Evolutionary conservation across 2,888 invertebrate genomes (phyloP).

Genomic region (Crematogaster levior): DNA sequence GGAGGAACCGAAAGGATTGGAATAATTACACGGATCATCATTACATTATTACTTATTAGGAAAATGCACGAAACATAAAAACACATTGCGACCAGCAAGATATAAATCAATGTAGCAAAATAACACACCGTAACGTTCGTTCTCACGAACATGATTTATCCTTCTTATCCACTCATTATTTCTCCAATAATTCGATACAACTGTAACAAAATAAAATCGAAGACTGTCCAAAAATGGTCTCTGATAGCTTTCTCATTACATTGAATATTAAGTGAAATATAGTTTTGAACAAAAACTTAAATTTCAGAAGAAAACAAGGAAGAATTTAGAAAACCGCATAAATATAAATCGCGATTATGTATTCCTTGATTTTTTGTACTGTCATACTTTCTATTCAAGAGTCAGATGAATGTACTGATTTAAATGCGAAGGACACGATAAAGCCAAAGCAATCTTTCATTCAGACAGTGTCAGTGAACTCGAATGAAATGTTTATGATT

Average conservation of each 20-base stretch:
- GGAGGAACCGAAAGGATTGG: slow-evolving; percentile 52
- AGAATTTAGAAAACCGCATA: background rate
- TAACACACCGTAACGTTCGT: slow-evolving; percentile 44
- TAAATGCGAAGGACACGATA: slow-evolving; percentile 34
- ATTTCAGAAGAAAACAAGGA: background rate
- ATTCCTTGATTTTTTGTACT: background rate
- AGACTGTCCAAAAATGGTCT: background rate
- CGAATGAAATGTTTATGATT: slow-evolving; percentile 43
- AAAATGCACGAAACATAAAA: slow-evolving; percentile 53
- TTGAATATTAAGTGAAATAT: background rate
- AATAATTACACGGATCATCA: slow-evolving; percentile 71
- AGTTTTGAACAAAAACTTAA: background rate
- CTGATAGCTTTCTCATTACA: background rate
- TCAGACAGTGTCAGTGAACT: slow-evolving; percentile 19
- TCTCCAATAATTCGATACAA: background rate
- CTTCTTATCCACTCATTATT: slow-evolving; percentile 34
- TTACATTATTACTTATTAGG: slow-evolving; percentile 69
- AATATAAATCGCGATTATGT: background rate
- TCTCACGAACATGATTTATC: slow-evolving; percentile 27
- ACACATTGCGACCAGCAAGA: slow-evolving; percentile 38
- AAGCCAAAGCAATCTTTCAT: slow-evolving; percentile 40
- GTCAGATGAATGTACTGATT: slow-evolving; percentile 26
- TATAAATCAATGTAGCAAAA: slow-evolving; percentile 63
- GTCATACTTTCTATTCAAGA: slow-evolving; percentile 19
- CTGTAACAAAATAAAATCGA: background rate